Conservation (phyloP, 2,888 invertebrate genomes). For the Trachelus tabidus region DNA sequence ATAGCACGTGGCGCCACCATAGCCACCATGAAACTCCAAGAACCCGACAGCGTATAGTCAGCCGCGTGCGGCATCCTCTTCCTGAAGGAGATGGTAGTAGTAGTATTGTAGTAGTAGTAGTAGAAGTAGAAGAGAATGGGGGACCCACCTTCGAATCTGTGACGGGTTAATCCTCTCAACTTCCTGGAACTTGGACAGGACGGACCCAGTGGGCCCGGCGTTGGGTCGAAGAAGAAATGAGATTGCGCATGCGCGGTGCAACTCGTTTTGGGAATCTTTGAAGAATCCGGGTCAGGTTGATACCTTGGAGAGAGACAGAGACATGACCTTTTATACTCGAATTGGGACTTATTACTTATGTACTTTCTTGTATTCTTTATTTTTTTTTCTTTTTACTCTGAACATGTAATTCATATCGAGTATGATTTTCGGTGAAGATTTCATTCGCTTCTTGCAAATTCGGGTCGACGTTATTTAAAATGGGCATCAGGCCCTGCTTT, state of each 20-base stretch:
- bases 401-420: not conserved
- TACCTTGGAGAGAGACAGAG: not conserved
- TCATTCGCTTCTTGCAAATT: not conserved
- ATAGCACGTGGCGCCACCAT: constrained; percentile 49
- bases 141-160: constrained; percentile 50
- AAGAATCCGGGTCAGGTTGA: constrained; percentile 12
- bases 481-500: not conserved
- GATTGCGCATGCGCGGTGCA: constrained; percentile 34
- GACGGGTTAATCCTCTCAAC: constrained; percentile 62
- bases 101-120: constrained; percentile 1
- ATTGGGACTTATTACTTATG: not conserved
- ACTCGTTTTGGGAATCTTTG: constrained; percentile 27
- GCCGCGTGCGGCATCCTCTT: constrained; percentile 19
- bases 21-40: constrained; percentile 41
- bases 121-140: constrained; percentile 25
- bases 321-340: not conserved
- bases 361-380: not conserved
- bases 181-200: constrained; percentile 55
- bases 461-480: not conserved
- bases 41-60: constrained; percentile 41
- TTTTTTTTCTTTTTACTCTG: not conserved
- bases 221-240: constrained; percentile 28
- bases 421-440: not conserved
- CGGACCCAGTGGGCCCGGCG: constrained; percentile 16
- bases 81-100: constrained; percentile 6